A percentile compares a stretch with the other conserved stretches of the same genome.
phyloP scores from a whole-genome alignment of 1,140 invertebrate genomes.

The Leptinotarsa texana region DNA sequence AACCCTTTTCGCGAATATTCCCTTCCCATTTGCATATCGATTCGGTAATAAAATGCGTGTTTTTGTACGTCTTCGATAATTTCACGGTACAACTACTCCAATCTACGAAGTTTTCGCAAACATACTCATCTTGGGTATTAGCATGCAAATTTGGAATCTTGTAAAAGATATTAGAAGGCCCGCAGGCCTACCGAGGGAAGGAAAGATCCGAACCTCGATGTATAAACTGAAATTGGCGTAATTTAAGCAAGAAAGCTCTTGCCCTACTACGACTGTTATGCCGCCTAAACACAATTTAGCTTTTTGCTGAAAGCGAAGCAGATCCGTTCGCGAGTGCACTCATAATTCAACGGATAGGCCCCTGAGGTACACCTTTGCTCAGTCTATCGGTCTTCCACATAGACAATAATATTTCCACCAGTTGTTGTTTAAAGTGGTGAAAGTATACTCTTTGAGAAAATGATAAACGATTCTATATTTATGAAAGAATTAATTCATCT shows the following conservation, averaged over 20 bases:
- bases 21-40: too few relatives aligned
- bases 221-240: slow-evolving; percentile 23
- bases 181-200: background rate
- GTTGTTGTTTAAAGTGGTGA: background rate
- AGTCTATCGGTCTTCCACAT: background rate
- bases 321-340: slow-evolving; percentile 6
- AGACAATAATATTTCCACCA: slow-evolving; percentile 2
- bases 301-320: slow-evolving; percentile 14
- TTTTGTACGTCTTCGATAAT: background rate
- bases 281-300: slow-evolving; percentile 21
- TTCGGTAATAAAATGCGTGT: background rate
- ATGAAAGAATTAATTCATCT: too few relatives aligned
- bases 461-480: too few relatives aligned
- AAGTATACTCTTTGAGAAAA: too few relatives aligned
- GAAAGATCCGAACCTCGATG: background rate
- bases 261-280: slow-evolving; percentile 3
- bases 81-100: slow-evolving; percentile 5
- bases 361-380: slow-evolving; percentile 20
- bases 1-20: too few relatives aligned
- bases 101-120: background rate
- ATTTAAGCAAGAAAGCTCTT: slow-evolving; percentile 15
- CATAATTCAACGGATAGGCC: slow-evolving; percentile 13
- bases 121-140: slow-evolving; percentile 7
- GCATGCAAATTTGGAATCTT: slow-evolving; percentile 24
- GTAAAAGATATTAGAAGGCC: slow-evolving; percentile 15